phyloP scores from a whole-genome alignment of 2,113 vertebrate genomes.

The Siphamia tubifer region DNA sequence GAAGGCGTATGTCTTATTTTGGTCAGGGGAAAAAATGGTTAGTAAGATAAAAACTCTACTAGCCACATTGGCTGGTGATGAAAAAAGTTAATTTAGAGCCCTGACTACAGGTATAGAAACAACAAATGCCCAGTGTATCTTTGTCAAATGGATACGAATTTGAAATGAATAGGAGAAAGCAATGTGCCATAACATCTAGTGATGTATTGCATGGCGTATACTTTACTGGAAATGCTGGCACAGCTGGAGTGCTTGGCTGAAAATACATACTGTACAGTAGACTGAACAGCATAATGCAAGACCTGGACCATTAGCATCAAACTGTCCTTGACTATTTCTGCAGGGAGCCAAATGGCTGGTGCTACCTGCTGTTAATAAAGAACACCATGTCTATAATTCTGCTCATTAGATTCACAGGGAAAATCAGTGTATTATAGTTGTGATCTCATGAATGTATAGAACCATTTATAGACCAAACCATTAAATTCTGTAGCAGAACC shows the following conservation, averaged over 20 bases:
- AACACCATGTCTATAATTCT: slow-evolving; percentile 30
- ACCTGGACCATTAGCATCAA: slow-evolving; percentile 45
- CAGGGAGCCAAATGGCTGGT: slow-evolving; percentile 12
- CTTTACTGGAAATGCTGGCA: slow-evolving; percentile 45
- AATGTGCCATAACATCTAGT: not conserved
- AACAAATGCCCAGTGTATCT: no score
- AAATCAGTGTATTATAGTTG: slow-evolving; percentile 9
- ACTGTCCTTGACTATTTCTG: slow-evolving; percentile 43
- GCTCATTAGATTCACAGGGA: slow-evolving; percentile 26
- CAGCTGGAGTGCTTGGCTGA: slow-evolving; percentile 35
- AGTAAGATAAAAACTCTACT: no score
- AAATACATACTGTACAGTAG: slow-evolving; percentile 31
- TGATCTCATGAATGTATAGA: not conserved
- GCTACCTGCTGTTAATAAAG: slow-evolving; percentile 40
- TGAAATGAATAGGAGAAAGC: not conserved
- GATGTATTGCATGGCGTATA: slow-evolving; percentile 17
- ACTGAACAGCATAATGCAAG: slow-evolving; percentile 44
- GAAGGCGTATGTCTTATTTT: no score
- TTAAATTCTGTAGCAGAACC: not conserved
- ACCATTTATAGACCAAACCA: not conserved
- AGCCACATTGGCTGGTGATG: no score
- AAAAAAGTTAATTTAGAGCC: no score
- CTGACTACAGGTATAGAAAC: no score
- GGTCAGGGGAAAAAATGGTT: no score
- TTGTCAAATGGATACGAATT: not conserved